phyloP scores from a whole-genome alignment of 2,888 invertebrate species.

The Monochamus alternatus region DNA sequence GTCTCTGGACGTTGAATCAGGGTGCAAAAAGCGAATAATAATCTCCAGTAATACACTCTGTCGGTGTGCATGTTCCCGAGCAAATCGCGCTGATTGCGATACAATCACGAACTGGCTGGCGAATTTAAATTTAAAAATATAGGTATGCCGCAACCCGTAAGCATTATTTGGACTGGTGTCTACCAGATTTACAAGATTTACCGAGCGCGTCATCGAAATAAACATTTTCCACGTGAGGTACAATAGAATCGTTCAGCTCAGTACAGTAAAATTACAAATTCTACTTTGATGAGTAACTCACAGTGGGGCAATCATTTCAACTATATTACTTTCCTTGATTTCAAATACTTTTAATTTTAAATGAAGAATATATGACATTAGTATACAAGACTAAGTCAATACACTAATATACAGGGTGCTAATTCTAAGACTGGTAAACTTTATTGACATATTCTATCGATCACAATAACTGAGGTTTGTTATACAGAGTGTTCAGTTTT shows the following conservation, averaged over 20 bases:
- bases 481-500: no score
- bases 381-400: no score
- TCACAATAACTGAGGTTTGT: no score
- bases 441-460: no score
- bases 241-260: neutral
- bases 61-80: constrained; percentile 8
- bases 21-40: neutral
- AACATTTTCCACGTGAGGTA: neutral
- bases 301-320: no score
- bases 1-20: neutral
- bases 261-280: no score
- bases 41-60: neutral
- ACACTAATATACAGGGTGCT: no score
- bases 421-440: no score
- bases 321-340: no score
- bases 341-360: no score
- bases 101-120: constrained; percentile 17
- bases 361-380: no score
- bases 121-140: neutral
- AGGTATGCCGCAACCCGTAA: neutral
- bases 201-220: neutral
- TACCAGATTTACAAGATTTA: neutral
- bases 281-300: no score
- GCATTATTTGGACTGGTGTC: neutral
- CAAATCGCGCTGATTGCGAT: constrained; percentile 16